Percentiles rank a stretch among this genome's conserved stretches.
phyloP scores from a whole-genome alignment of 2,888 invertebrate genomes.

The Drosophila ustulata region DNA sequence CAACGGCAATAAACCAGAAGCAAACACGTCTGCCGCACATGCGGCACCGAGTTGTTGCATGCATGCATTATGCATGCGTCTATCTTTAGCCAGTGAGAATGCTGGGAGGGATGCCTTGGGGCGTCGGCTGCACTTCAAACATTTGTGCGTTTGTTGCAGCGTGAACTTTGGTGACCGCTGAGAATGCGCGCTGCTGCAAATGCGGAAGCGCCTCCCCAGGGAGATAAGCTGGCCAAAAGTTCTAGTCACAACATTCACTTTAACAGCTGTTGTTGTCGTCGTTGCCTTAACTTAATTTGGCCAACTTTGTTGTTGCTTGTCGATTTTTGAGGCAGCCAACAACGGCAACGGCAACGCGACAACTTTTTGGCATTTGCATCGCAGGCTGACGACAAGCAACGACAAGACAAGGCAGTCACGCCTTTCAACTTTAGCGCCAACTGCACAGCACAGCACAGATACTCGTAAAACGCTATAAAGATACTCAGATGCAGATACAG shows the following conservation, averaged over 20 bases:
- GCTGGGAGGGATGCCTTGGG: constrained; percentile 15
- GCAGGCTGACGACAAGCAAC: constrained; percentile 45
- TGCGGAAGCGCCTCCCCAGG: constrained; percentile 76
- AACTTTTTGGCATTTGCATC: constrained; percentile 68
- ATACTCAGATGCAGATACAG: constrained; percentile 25
- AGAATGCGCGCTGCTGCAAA: constrained; percentile 63
- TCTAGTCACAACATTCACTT: constrained; percentile 16
- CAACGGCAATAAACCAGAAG: constrained; percentile 64
- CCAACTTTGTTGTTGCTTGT: constrained; percentile 48
- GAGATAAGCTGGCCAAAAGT: constrained; percentile 65
- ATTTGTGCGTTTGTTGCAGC: constrained; percentile 69
- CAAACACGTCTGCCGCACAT: constrained; percentile 33
- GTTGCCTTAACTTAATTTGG: constrained; percentile 59
- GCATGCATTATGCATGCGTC: constrained; percentile 61
- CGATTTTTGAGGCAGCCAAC: constrained; percentile 38
- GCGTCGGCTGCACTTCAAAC: constrained; percentile 71
- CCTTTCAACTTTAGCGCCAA: constrained; percentile 70
- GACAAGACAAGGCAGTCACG: constrained; percentile 47
- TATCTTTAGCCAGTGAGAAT: constrained; percentile 45
- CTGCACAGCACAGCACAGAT: constrained; percentile 12
- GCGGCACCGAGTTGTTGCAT: constrained; percentile 42
- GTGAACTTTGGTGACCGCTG: constrained; percentile 73
- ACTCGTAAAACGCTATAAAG: constrained; percentile 17
- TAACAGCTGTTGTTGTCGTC: constrained; percentile 24
- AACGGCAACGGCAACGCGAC: constrained; percentile 30